Base-by-base conservation (phyloP, 2,888 invertebrate species). In the Thecocarcelia acutangulata region DNA sequence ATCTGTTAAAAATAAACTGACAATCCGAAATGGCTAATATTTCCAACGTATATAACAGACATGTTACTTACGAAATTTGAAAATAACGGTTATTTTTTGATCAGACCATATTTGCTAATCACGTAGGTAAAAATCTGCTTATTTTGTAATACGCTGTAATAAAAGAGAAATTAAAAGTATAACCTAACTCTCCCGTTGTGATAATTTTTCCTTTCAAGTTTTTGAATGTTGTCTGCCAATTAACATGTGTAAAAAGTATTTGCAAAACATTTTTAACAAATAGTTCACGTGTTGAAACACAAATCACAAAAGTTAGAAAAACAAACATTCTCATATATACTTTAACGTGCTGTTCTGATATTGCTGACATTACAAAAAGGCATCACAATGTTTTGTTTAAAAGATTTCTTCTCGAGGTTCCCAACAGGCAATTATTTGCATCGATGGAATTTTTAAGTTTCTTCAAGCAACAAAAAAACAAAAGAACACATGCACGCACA, bases 401-500 rank as follows among this genome's bases (percentile, higher is more conserved):
- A 46, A 58, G 11, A 15, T 3, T 75, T 70, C 44, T n/a, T 42
- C 58, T 58, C 58, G 56, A 76, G 63, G 77, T 81, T 77, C 73
- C 68, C 42, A 68, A 56, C 56, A 24, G 63, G 68, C 68, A 73
- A 81, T 81, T 81, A 81, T 77, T 81, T 77, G 70, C 81, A 76
- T 68, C 56, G 17, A 63, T 73, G 68, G 73, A 68, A 73, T 77
- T 66, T 74, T 72, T 66, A 46, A 66, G 56, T 56, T 56, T 56
- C 59, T 66, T 50, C 66, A 44, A 37, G 42, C n/a, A n/a, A 24
- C 19, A 1, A 58, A 44, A 69, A 48, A 40, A 54, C 48, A 8
- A 33, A 33, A 33, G 8, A 33, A 33, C 33, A 9, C 24, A 24
- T 5, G 5, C 24, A 9, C 33, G 9, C 5, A n/a, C 40, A 44